Evolutionary conservation across 2,113 vertebrate species (phyloP).

Genomic region (Mobula birostris): DNA sequence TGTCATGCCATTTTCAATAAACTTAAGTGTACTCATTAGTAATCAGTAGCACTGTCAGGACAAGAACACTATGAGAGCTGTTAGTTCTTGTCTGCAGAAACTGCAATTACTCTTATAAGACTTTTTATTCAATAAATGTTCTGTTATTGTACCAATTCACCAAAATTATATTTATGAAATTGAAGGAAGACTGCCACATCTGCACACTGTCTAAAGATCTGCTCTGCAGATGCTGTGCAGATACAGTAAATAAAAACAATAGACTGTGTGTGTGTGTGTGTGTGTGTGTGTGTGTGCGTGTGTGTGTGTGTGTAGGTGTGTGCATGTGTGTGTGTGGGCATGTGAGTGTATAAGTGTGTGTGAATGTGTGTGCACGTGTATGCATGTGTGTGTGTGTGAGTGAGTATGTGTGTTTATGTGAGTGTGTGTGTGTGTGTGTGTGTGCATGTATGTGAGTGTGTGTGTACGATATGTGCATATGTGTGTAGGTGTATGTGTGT

Average conservation of each 20-base stretch:
- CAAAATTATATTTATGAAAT: not conserved
- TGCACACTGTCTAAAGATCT: not conserved
- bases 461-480: not conserved
- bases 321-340: no score
- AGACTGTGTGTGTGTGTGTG: not conserved
- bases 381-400: not conserved
- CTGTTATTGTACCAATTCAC: not conserved
- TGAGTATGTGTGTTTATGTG: no score
- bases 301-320: no score
- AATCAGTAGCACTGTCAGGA: not conserved
- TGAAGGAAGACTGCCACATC: not conserved
- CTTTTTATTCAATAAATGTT: constrained; percentile 2
- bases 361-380: not conserved
- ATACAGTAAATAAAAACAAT: not conserved
- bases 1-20: not conserved
- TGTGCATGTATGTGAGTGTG: not conserved
- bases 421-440: not conserved
- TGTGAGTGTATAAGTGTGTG: not conserved
- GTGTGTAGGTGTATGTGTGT: no score
- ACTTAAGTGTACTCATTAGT: not conserved
- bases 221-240: not conserved
- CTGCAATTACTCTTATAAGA: not conserved
- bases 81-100: not conserved
- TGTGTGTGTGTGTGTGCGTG: not conserved
- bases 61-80: not conserved